Conservation (phyloP, 2,113 vertebrate species). For the Motacilla alba region DNA sequence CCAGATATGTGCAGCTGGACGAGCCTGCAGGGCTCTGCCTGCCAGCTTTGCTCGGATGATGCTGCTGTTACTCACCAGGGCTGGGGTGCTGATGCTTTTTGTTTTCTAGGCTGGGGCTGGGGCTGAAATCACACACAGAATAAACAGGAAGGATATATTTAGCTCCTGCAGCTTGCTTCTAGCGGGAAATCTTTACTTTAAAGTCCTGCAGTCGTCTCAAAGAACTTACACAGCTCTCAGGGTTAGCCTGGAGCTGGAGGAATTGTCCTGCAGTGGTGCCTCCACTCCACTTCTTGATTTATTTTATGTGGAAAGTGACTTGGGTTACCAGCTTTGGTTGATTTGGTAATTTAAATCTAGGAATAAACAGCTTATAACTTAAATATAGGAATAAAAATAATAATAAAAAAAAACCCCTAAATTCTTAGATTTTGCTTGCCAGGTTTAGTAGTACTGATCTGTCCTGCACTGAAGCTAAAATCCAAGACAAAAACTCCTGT, state of each 20-base stretch:
- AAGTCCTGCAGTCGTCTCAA: not conserved
- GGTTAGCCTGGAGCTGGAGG: not conserved
- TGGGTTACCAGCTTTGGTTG: not conserved
- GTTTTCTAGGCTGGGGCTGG: not conserved
- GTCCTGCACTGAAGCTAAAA: not conserved
- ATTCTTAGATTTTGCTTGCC: not conserved
- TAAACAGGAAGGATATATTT: conserved; percentile 68
- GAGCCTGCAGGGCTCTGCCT: not conserved
- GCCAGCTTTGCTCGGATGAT: not conserved
- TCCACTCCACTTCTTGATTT: not conserved
- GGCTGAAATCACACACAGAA: conserved; percentile 36
- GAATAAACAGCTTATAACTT: not conserved
- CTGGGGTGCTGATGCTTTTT: not conserved
- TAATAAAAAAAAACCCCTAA: not conserved
- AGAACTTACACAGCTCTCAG: not conserved
- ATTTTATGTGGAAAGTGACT: not conserved
- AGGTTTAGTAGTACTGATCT: not conserved
- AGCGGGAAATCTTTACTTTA: conserved; percentile 11
- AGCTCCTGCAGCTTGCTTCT: not conserved
- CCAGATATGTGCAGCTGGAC: not conserved
- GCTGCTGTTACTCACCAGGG: not conserved
- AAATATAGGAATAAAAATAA: not conserved
- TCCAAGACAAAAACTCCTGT: not conserved
- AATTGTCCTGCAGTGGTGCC: not conserved
- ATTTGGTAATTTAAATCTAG: not conserved